phyloP scores from a whole-genome alignment of 2,888 invertebrate species.

The Ophion ellenae region DNA sequence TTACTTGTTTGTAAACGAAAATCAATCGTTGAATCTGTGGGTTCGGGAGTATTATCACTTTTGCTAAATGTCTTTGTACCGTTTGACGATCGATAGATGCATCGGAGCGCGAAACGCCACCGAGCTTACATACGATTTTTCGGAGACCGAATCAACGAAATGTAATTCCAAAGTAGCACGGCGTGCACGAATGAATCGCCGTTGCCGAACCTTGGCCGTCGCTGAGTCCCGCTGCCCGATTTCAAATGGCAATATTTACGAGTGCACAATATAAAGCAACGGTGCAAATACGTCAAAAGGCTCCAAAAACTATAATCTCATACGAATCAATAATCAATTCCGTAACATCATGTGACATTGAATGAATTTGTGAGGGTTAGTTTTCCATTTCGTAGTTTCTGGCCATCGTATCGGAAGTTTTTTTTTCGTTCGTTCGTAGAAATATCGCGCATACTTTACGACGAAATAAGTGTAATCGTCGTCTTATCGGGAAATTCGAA shows the following conservation, averaged over 20 bases:
- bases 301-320: background rate
- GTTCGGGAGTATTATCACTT: background rate
- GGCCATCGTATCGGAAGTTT: background rate
- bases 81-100: background rate
- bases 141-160: background rate
- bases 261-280: background rate
- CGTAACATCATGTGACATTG: constrained; percentile 6
- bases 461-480: background rate
- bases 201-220: background rate
- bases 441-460: background rate
- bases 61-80: background rate
- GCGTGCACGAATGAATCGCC: background rate
- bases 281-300: background rate
- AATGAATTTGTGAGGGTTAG: constrained; percentile 33
- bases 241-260: background rate
- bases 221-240: background rate
- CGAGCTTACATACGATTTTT: background rate
- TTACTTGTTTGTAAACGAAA: no score
- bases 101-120: background rate
- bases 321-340: background rate
- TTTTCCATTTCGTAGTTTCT: constrained; percentile 3
- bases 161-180: background rate
- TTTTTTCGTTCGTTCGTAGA: background rate
- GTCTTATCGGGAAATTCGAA: background rate
- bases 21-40: no score